phyloP scores from a whole-genome alignment of 2,797 vertebrate species.

The Tangara arthus region DNA sequence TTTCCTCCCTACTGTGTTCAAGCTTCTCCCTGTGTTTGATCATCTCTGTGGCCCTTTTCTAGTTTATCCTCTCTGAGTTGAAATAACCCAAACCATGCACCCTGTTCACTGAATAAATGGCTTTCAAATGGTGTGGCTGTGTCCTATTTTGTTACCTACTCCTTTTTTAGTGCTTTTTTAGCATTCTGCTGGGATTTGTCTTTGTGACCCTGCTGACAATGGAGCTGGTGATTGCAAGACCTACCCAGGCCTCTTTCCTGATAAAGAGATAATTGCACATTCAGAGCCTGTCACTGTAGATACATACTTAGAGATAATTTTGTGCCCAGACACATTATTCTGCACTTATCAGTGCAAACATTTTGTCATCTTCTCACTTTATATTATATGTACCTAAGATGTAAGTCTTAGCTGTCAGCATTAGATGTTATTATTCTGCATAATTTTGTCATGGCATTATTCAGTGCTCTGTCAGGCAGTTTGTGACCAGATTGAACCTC shows the following conservation, averaged over 20 bases:
- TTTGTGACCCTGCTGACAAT: not conserved
- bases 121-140: not conserved
- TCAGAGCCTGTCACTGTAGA: not conserved
- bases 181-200: not conserved
- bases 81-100: not conserved
- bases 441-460: not conserved
- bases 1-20: not conserved
- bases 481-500: not conserved
- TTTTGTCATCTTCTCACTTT: slow-evolving; percentile 2
- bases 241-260: not conserved
- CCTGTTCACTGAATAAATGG: not conserved
- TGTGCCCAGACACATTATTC: not conserved
- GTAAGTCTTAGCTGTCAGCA: not conserved
- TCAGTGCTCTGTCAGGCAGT: not conserved
- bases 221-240: not conserved
- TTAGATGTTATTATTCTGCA: not conserved
- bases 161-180: not conserved
- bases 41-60: not conserved
- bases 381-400: not conserved
- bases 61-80: not conserved
- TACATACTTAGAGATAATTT: not conserved
- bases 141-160: not conserved
- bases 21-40: not conserved
- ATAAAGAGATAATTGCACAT: not conserved
- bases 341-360: not conserved